phyloP scores from a whole-genome alignment of 2,888 invertebrate species.

The Leptarthrus brevirostris region DNA sequence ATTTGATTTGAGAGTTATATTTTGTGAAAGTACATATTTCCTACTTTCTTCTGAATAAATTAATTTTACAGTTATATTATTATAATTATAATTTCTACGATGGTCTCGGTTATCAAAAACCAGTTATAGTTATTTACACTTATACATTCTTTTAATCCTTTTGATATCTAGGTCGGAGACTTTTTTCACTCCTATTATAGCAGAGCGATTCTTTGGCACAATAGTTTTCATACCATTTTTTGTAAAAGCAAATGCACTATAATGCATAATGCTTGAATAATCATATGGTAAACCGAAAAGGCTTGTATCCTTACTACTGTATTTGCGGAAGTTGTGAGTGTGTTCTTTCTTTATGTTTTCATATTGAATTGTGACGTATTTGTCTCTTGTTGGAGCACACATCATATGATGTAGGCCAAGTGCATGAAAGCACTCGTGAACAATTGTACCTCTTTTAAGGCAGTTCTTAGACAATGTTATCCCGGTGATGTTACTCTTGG shows the following conservation, averaged over 20 bases:
- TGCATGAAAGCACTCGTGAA: slow-evolving; percentile 85
- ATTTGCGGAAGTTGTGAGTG: slow-evolving; percentile 78
- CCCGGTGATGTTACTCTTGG: too few species aligned
- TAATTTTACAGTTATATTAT: too few species aligned
- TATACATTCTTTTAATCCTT: too few species aligned
- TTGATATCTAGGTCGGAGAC: too few species aligned
- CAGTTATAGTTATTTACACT: neutral
- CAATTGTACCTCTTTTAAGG: slow-evolving; percentile 77
- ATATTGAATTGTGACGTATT: slow-evolving; percentile 75
- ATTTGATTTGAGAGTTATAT: neutral
- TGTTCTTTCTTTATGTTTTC: slow-evolving; percentile 76
- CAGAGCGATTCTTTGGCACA: slow-evolving; percentile 69
- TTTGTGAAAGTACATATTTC: too few species aligned
- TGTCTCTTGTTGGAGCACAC: slow-evolving; percentile 80
- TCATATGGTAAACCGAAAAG: slow-evolving; percentile 81
- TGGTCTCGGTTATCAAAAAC: neutral
- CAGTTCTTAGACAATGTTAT: too few species aligned
- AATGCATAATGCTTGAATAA: slow-evolving; percentile 86
- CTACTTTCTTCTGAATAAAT: neutral
- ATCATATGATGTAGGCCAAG: slow-evolving; percentile 86
- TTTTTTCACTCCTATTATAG: too few species aligned
- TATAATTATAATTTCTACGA: too few species aligned
- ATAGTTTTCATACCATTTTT: slow-evolving; percentile 78
- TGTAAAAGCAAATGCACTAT: slow-evolving; percentile 82
- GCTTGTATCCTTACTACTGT: too few species aligned